Evolutionary conservation across 1,140 invertebrate species (phyloP).

Genomic region (Eumeta japonica): DNA sequence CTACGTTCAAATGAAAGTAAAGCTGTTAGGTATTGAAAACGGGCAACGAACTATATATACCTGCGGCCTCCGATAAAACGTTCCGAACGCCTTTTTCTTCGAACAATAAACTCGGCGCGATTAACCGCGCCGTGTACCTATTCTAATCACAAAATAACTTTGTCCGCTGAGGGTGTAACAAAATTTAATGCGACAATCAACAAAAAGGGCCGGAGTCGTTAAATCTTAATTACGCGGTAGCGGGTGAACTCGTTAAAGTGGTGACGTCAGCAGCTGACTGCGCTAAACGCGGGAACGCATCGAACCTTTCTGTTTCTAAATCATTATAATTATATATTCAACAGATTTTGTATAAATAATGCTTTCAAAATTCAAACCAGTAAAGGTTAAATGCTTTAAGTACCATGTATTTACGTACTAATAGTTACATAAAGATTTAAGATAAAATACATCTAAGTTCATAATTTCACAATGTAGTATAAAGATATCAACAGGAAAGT

Average conservation of each 20-base stretch:
- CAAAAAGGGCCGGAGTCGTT: conserved; percentile 26
- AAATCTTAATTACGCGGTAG: conserved; percentile 35
- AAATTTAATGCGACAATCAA: conserved; percentile 25
- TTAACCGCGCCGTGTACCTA: too few relatives aligned
- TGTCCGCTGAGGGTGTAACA: conserved; percentile 11
- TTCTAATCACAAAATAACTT: background rate
- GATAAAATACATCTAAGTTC: too few relatives aligned
- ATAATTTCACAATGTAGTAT: too few relatives aligned
- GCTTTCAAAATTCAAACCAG: too few relatives aligned
- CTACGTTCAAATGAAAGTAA: background rate
- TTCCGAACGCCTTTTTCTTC: background rate
- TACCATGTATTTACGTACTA: too few relatives aligned
- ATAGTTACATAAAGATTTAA: too few relatives aligned
- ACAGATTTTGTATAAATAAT: too few relatives aligned
- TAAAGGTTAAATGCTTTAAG: too few relatives aligned
- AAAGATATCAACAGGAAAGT: too few relatives aligned
- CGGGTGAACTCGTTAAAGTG: conserved; percentile 23
- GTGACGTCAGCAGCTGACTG: conserved; percentile 19
- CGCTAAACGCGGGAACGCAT: too few relatives aligned
- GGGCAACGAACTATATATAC: background rate
- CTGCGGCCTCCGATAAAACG: background rate
- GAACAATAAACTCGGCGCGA: background rate
- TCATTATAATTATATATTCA: too few relatives aligned
- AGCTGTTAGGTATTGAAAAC: background rate
- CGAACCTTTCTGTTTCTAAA: too few relatives aligned